These are phyloP conservation scores for Drosophila merina DNA, from an alignment of 2,888 invertebrate genomes.

Conservation along the genomic window DNA sequence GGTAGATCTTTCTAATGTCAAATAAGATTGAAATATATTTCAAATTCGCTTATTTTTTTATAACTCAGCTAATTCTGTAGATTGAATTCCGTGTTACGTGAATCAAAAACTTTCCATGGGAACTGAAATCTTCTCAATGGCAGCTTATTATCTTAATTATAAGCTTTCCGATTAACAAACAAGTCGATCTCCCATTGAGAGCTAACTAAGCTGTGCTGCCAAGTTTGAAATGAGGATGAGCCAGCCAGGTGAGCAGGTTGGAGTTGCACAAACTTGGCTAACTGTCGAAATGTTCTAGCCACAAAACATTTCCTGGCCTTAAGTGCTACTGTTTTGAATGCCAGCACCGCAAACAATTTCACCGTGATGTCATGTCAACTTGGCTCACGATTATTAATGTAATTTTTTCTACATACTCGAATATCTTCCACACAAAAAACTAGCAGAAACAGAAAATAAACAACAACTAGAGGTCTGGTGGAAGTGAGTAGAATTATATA, in stretches of 20 bases:
- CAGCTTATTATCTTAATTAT: slow-evolving; percentile 65
- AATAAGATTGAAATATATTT: slow-evolving; percentile 5
- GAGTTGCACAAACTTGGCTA: slow-evolving; percentile 35
- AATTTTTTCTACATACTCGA: slow-evolving; percentile 35
- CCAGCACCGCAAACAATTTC: slow-evolving; percentile 46
- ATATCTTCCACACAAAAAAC: slow-evolving; percentile 15
- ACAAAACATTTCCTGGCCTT: slow-evolving; percentile 20
- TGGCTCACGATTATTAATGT: slow-evolving; percentile 52
- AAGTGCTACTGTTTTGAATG: slow-evolving; percentile 31
- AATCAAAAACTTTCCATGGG: slow-evolving; percentile 58
- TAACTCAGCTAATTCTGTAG: slow-evolving; percentile 17
- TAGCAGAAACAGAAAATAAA: slow-evolving; percentile 1
- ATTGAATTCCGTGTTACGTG: slow-evolving; percentile 26
- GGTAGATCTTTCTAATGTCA: neutral
- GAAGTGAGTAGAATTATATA: slow-evolving; percentile 3
- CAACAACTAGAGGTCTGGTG: slow-evolving; percentile 4
- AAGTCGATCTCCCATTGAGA: slow-evolving; percentile 42
- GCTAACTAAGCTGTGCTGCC: neutral
- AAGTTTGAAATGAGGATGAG: slow-evolving; percentile 1
- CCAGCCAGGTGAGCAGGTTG: neutral
- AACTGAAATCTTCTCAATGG: slow-evolving; percentile 25
- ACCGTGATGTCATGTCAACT: slow-evolving; percentile 64
- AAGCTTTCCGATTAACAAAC: slow-evolving; percentile 60
- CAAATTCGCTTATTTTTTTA: neutral
- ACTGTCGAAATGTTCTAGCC: slow-evolving; percentile 12